Conservation (phyloP, 2,797 vertebrate species). For the Anabacerthia variegaticeps region DNA sequence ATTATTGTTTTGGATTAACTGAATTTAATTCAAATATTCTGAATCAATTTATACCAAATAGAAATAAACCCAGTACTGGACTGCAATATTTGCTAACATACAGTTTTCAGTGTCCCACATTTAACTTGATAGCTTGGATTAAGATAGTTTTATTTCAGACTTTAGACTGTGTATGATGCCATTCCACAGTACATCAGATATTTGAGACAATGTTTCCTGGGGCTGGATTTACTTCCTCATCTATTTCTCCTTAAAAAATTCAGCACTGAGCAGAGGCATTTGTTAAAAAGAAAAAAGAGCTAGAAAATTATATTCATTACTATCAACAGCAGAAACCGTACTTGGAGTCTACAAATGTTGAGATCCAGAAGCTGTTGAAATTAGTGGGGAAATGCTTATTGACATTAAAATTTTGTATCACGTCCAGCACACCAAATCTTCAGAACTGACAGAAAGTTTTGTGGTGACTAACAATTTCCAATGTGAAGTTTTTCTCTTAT, state of each 20-base stretch:
- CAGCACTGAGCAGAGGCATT: not conserved
- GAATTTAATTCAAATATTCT: not conserved
- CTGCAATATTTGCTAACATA: not conserved
- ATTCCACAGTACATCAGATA: not conserved
- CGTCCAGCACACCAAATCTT: not conserved
- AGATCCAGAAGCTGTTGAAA: conserved; percentile 1
- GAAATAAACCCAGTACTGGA: not conserved
- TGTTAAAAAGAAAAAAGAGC: not conserved
- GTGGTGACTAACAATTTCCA: not conserved
- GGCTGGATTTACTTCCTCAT: not conserved
- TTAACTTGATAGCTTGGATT: not conserved
- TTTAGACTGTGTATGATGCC: not conserved
- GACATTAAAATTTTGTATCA: not conserved
- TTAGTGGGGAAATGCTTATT: not conserved
- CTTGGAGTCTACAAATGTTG: not conserved
- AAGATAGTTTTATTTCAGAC: not conserved
- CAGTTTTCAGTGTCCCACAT: not conserved
- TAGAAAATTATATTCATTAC: not conserved
- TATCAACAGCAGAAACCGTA: not conserved
- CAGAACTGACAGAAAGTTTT: not conserved
- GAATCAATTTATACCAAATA: not conserved
- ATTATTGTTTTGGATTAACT: not conserved
- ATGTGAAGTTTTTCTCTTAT: not conserved
- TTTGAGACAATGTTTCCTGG: not conserved
- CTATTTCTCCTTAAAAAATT: not conserved